phyloP scores from a whole-genome alignment of 2,797 vertebrate species.

The Gadopsis marmoratus region DNA sequence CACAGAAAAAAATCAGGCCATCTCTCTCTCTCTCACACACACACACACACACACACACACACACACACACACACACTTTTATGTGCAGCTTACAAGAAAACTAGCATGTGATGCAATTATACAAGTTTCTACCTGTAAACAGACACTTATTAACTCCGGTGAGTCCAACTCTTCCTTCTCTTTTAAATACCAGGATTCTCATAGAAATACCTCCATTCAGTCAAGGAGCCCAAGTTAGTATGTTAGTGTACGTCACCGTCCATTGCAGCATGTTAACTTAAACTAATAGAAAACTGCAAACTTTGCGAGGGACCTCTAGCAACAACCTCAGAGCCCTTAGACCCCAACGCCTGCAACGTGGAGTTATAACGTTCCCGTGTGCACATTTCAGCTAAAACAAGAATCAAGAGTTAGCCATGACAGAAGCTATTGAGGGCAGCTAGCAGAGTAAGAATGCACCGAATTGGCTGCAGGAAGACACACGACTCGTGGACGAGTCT shows the following conservation, averaged over 20 bases:
- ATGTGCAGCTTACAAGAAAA: constrained; percentile 5
- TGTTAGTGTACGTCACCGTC: neutral
- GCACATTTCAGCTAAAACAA: neutral
- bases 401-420: neutral
- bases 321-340: neutral
- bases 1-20: constrained; percentile 1
- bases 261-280: neutral
- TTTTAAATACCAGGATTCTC: neutral
- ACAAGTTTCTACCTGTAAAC: constrained; percentile 41
- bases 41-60: neutral
- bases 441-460: neutral
- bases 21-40: neutral
- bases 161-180: neutral
- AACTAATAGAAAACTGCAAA: neutral
- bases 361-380: neutral
- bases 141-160: neutral
- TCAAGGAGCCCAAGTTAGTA: neutral
- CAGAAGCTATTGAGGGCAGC: neutral
- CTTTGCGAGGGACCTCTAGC: neutral
- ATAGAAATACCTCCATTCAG: neutral
- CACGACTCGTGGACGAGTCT: neutral
- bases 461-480: neutral
- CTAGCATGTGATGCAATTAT: constrained; percentile 29
- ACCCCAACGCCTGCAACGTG: neutral
- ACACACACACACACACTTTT: neutral